Evolutionary conservation across 2,888 invertebrate genomes (phyloP), one percentile per base, ranked within the genome.

Genomic region (Pterobdella sp.): DNA sequence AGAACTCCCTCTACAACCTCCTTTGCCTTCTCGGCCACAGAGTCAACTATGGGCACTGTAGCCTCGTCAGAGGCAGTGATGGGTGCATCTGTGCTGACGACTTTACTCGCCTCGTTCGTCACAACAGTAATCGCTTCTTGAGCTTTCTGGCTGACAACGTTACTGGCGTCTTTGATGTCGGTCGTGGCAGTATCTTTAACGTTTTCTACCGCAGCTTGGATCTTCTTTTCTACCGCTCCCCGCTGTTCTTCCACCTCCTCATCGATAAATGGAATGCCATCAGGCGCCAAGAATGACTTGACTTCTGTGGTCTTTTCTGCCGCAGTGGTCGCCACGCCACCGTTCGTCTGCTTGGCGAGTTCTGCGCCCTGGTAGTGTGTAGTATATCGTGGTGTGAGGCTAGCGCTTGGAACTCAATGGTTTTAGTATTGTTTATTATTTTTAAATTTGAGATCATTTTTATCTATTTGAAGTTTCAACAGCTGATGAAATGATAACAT

Each of bases 251-350:
- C 72, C 1, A 68, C 72, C n/a, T 74, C 74, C 29, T 74, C 74
- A 31, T 74, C 74, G 49, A 74, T 74, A 64, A 74, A 74, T 22
- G 74, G 74, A 22, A 74, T 74, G n/a, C 71, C 74, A 35, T 74
- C 74, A 26, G 74, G 74, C 0, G 74, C 74, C 67, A 72, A 36
- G 72, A 74, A 74, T 37, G 74, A 74, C 68, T 68, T 74, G 18
- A 49, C 14, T 4, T 37, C 22, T 7, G 65, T 3, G 14, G 0
- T 29, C 52, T n/a, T 34, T 29, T 64, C 63, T 22, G 63, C 37
- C 22, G 36, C 37, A 56, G 60, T 56, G 10, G 4, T n/a, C 4
- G 60, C 14, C 10, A 22, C 4, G n/a, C 3, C 4, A 3, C 60
- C 60, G 60, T 56, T 56, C n/a, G 3, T 22, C 60, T 56, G 60